Percentiles rank a stretch among this genome's conserved stretches.
phyloP scores from a whole-genome alignment of 2,888 invertebrate genomes.

The Tachystola acroxantha region DNA sequence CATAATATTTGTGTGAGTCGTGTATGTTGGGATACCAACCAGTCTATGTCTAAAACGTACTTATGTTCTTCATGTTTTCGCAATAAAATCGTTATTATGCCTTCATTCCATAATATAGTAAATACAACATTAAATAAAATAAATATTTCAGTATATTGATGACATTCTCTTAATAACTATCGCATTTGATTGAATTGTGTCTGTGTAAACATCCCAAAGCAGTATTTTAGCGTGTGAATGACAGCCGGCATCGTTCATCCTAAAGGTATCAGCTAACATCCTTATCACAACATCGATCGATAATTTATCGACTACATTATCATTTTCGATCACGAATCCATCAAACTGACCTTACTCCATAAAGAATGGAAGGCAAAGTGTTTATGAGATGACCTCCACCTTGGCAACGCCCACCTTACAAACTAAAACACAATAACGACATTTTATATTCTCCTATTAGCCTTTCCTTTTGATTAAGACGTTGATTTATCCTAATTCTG shows the following conservation, averaged over 20 bases:
- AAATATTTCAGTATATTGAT: not conserved
- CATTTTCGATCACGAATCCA: conserved; percentile 24
- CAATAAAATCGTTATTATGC: not conserved
- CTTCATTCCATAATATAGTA: not conserved
- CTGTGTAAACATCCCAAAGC: conserved; percentile 1
- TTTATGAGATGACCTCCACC: conserved; percentile 74
- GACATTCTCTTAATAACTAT: too few species aligned
- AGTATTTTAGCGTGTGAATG: conserved; percentile 7
- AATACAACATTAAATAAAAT: not conserved
- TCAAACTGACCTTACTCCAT: conserved; percentile 69
- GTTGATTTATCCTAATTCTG: too few species aligned
- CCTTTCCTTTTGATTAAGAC: too few species aligned
- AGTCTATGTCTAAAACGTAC: not conserved
- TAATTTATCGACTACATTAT: conserved; percentile 19
- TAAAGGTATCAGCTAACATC: conserved; percentile 12
- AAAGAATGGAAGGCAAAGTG: conserved; percentile 60
- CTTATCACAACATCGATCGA: conserved; percentile 4
- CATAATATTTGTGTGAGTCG: conserved; percentile 29
- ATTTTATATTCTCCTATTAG: conserved; percentile 1
- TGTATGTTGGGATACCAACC: not conserved
- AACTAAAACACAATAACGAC: conserved; percentile 61
- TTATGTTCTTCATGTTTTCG: not conserved
- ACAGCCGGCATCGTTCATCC: conserved; percentile 26
- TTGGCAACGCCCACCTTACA: conserved; percentile 72
- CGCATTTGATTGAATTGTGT: too few species aligned